Conservation (phyloP, 2,888 invertebrate genomes). For the Dasypogon diadema region DNA sequence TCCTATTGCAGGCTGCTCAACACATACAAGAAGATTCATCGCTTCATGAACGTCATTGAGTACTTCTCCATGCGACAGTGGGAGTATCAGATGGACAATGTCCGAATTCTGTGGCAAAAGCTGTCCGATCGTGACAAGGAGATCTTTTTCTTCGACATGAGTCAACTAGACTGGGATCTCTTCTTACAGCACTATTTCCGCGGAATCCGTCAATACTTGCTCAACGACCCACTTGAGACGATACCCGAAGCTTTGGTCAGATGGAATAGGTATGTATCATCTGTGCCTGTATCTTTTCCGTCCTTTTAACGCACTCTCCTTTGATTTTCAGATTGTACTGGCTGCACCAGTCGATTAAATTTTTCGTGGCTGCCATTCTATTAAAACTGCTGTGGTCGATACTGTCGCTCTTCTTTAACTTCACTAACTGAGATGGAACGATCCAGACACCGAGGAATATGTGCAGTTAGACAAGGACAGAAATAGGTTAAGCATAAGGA, state of each 20-base stretch:
- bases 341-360: slow-evolving; percentile 69
- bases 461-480: too few relatives aligned
- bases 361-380: slow-evolving; percentile 61
- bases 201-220: slow-evolving; percentile 81
- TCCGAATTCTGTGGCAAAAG: slow-evolving; percentile 72
- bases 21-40: slow-evolving; percentile 81
- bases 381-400: slow-evolving; percentile 60
- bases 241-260: slow-evolving; percentile 76
- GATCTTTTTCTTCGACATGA: slow-evolving; percentile 80
- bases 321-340: slow-evolving; percentile 70
- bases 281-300: too few relatives aligned
- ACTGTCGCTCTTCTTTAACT: slow-evolving; percentile 57
- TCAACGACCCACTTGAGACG: slow-evolving; percentile 84
- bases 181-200: slow-evolving; percentile 76
- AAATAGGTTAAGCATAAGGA: too few relatives aligned
- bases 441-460: too few relatives aligned
- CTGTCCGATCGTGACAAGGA: slow-evolving; percentile 73
- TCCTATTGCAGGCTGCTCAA: slow-evolving; percentile 75
- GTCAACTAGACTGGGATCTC: slow-evolving; percentile 79
- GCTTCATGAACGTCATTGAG: slow-evolving; percentile 78
- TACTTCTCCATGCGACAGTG: slow-evolving; percentile 86
- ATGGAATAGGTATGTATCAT: slow-evolving; percentile 70
- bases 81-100: slow-evolving; percentile 76
- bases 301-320: too few relatives aligned
- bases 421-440: slow-evolving; percentile 48